phyloP scores from a whole-genome alignment of 2,888 invertebrate genomes.

The Elegia similella region DNA sequence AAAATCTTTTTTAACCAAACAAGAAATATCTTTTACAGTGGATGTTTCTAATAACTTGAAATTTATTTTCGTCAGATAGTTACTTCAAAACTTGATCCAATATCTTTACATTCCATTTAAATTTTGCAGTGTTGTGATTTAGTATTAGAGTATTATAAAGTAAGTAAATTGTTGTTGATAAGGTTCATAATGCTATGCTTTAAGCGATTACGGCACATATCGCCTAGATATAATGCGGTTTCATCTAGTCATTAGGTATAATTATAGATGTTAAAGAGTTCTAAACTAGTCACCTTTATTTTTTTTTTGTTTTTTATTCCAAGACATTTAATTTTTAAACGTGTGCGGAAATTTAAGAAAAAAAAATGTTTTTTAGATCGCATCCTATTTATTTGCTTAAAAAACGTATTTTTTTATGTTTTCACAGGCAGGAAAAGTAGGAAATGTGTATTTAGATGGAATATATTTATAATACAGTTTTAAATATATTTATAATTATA shows the following conservation, averaged over 20 bases:
- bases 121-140: conserved; percentile 63
- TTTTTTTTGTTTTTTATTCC: not conserved
- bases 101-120: conserved; percentile 41
- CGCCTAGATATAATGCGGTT: conserved; percentile 36
- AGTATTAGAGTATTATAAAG: conserved; percentile 34
- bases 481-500: too few species aligned
- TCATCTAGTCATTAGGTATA: conserved; percentile 25
- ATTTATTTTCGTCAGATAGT: not conserved
- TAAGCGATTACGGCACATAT: conserved; percentile 53
- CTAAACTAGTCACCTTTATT: conserved; percentile 1
- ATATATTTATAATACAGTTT: too few species aligned
- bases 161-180: conserved; percentile 34
- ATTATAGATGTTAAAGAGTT: too few species aligned
- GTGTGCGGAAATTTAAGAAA: too few species aligned
- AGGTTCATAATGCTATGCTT: conserved; percentile 48
- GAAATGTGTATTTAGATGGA: too few species aligned
- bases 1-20: too few species aligned
- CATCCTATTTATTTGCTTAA: too few species aligned
- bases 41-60: too few species aligned
- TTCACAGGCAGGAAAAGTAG: too few species aligned
- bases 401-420: too few species aligned
- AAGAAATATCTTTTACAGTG: too few species aligned
- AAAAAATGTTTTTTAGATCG: too few species aligned
- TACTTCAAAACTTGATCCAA: not conserved
- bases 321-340: not conserved